Percentiles rank a stretch among this genome's conserved stretches.
These are phyloP conservation scores for Botia almorhae DNA, from an alignment of 2,797 vertebrate species.

Conservation along the genomic window DNA sequence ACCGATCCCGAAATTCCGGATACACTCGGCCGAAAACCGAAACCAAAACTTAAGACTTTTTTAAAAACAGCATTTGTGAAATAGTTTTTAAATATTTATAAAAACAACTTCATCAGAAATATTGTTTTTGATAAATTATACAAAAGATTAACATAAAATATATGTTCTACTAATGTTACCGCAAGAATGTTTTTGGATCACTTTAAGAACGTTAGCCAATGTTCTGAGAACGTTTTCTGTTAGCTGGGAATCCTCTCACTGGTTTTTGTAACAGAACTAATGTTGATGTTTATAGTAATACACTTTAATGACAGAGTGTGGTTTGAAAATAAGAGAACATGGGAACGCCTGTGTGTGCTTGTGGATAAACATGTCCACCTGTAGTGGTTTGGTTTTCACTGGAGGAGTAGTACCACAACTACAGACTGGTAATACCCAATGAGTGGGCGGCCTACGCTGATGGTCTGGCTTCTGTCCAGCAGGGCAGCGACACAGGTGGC, in stretches of 20 bases:
- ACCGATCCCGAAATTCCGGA: no score
- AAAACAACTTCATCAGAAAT: no score
- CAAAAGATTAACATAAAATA: no score
- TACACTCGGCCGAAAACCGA: no score
- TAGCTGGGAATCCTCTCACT: background rate
- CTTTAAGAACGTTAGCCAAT: no score
- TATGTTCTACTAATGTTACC: no score
- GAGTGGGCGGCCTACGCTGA: constrained; percentile 39
- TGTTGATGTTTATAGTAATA: background rate
- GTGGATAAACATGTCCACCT: constrained; percentile 48
- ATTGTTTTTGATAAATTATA: no score
- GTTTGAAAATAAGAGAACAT: background rate
- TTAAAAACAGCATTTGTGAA: no score
- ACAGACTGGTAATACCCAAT: constrained; percentile 50
- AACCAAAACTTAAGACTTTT: no score
- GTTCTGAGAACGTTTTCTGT: no score
- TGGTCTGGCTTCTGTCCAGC: constrained; percentile 45
- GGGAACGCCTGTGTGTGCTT: constrained; percentile 15
- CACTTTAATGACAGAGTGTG: background rate
- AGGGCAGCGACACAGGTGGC: constrained; percentile 56
- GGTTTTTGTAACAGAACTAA: background rate
- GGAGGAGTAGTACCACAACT: constrained; percentile 51
- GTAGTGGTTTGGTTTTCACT: constrained; percentile 51
- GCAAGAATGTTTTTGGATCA: no score
- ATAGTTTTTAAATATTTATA: no score